phyloP scores from a whole-genome alignment of 2,888 invertebrate genomes.

The Nowickia ferox region DNA sequence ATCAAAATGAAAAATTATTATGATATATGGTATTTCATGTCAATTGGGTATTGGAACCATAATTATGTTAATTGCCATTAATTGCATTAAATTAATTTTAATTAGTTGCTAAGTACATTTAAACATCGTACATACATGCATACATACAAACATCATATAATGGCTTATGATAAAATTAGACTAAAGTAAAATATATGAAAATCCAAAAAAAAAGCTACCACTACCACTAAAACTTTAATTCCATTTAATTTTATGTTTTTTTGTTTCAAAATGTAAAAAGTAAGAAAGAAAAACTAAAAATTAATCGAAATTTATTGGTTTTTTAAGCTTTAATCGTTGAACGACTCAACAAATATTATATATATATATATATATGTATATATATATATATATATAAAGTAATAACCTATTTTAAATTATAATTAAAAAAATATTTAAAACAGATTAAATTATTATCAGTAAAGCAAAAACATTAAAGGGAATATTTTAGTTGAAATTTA shows the following conservation, averaged over 20 bases:
- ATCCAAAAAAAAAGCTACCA: slow-evolving; percentile 25
- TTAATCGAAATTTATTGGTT: slow-evolving; percentile 59
- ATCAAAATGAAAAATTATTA: background rate
- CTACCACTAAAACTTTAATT: slow-evolving; percentile 45
- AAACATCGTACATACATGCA: slow-evolving; percentile 66
- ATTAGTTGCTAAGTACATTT: slow-evolving; percentile 53
- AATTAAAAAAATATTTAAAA: slow-evolving; percentile 16
- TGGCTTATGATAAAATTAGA: slow-evolving; percentile 9
- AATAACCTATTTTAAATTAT: slow-evolving; percentile 22
- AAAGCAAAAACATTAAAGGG: background rate
- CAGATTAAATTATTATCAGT: slow-evolving; percentile 37
- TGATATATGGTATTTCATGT: slow-evolving; percentile 61
- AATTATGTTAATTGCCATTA: slow-evolving; percentile 62
- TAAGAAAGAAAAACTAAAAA: slow-evolving; percentile 11
- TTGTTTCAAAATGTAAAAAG: slow-evolving; percentile 43
- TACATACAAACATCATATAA: slow-evolving; percentile 64
- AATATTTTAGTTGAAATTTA: background rate
- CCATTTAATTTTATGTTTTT: slow-evolving; percentile 57
- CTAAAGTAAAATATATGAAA: background rate
- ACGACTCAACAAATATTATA: slow-evolving; percentile 76
- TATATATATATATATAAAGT: slow-evolving; percentile 59
- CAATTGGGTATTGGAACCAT: slow-evolving; percentile 71
- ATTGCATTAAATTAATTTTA: slow-evolving; percentile 39
- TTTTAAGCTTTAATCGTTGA: slow-evolving; percentile 80
- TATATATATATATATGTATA: slow-evolving; percentile 63